Percentiles rank a stretch among this genome's conserved stretches.
Evolutionary conservation across 1,140 invertebrate genomes (phyloP).

Genomic region (Brachionus koreanus): DNA sequence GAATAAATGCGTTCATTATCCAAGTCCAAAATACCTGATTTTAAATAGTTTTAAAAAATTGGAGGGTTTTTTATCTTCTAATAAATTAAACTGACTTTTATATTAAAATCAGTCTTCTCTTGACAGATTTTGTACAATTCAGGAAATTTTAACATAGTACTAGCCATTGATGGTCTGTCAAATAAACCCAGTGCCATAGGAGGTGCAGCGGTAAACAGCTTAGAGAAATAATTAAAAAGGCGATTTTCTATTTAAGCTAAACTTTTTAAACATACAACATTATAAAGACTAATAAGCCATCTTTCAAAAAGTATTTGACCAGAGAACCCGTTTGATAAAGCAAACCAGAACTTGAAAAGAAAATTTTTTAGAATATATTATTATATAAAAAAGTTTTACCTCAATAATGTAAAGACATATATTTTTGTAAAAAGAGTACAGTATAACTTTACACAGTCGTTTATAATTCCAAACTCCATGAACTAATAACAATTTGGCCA

Average conservation of each 20-base stretch:
- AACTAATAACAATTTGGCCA: slow-evolving; percentile 74
- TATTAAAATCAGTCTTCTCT: slow-evolving; percentile 44
- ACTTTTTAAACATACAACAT: slow-evolving; percentile 67
- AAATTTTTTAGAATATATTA: slow-evolving; percentile 46
- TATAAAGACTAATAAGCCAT: slow-evolving; percentile 96
- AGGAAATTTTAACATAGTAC: slow-evolving; percentile 31
- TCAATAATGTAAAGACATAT: slow-evolving; percentile 98
- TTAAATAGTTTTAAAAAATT: slow-evolving; percentile 44
- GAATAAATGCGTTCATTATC: slow-evolving; percentile 85
- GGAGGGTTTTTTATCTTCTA: background rate
- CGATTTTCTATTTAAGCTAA: background rate
- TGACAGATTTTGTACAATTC: slow-evolving; percentile 43
- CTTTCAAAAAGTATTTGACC: slow-evolving; percentile 96
- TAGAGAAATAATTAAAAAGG: background rate
- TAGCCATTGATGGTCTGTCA: slow-evolving; percentile 8
- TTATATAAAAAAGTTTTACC: slow-evolving; percentile 9
- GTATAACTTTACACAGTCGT: slow-evolving; percentile 91
- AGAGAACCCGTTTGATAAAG: slow-evolving; percentile 93
- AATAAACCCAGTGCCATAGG: slow-evolving; percentile 43
- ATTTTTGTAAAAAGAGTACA: slow-evolving; percentile 99
- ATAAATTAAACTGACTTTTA: background rate
- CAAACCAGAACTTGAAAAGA: slow-evolving; percentile 77
- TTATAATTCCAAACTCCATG: slow-evolving; percentile 99
- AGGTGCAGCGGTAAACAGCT: slow-evolving; percentile 44
- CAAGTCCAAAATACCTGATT: slow-evolving; percentile 93